Evolutionary conservation across 1,140 invertebrate genomes (phyloP).

Genomic region (Bombus sibiricus): DNA sequence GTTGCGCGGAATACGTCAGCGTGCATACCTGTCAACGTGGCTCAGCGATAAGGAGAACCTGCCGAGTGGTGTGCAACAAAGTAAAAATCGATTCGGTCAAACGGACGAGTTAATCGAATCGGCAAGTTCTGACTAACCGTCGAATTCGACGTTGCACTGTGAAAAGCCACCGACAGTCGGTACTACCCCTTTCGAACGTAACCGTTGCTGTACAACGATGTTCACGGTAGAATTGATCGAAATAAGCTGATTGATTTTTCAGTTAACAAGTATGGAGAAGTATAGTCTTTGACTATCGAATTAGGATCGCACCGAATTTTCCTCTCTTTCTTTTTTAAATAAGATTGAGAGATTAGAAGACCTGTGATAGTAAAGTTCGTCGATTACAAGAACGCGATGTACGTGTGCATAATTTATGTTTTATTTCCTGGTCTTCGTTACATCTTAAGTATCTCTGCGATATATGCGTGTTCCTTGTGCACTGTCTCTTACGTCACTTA

Average conservation of each 20-base stretch:
- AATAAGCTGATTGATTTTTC: background rate
- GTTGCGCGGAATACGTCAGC: conserved; percentile 60
- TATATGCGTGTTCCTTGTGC: no score
- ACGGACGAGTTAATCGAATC: conserved; percentile 57
- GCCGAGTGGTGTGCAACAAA: conserved; percentile 26
- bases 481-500: no score
- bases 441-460: no score
- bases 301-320: background rate
- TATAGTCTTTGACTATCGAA: background rate
- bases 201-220: background rate
- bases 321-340: background rate
- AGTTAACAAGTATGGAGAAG: background rate
- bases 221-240: conserved; percentile 19
- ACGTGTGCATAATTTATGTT: no score
- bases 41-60: conserved; percentile 48
- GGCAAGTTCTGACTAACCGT: conserved; percentile 29
- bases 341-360: background rate
- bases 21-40: conserved; percentile 41
- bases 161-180: background rate
- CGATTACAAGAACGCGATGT: no score
- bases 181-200: background rate
- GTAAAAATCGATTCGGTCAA: conserved; percentile 53
- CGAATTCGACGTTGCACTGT: background rate
- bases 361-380: no score
- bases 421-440: no score